These are phyloP conservation scores for Xylota segnis DNA, from an alignment of 2,888 invertebrate species.

Conservation along the genomic window DNA sequence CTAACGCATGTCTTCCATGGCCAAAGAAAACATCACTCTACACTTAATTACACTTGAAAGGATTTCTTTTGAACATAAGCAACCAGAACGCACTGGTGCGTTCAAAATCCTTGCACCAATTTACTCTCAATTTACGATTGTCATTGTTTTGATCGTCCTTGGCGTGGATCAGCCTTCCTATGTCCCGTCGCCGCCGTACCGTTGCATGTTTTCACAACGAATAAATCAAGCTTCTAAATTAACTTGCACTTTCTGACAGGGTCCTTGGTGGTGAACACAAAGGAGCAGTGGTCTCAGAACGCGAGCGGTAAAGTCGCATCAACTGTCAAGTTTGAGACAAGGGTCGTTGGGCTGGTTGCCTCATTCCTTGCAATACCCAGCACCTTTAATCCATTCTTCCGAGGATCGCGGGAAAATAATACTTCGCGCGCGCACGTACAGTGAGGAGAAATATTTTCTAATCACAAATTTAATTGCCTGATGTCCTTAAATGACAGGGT, in stretches of 20 bases:
- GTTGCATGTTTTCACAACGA: constrained; percentile 66
- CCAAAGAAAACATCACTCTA: constrained; percentile 59
- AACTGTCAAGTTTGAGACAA: constrained; percentile 72
- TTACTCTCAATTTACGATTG: constrained; percentile 72
- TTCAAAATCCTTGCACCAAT: constrained; percentile 71
- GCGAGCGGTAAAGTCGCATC: constrained; percentile 74
- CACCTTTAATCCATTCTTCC: constrained; percentile 56
- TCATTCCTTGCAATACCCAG: constrained; percentile 11
- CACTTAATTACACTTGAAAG: constrained; percentile 72
- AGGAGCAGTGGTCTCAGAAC: constrained; percentile 42
- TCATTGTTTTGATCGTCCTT: constrained; percentile 72
- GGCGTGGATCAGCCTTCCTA: constrained; percentile 18
- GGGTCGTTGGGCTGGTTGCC: constrained; percentile 66
- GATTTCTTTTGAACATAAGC: constrained; percentile 40
- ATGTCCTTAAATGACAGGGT: constrained; percentile 76
- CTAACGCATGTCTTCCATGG: constrained; percentile 26
- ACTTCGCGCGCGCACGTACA: constrained; percentile 29
- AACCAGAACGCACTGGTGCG: constrained; percentile 59
- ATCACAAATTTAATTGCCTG: constrained; percentile 77
- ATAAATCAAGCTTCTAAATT: constrained; percentile 77
- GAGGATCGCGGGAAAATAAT: constrained; percentile 67
- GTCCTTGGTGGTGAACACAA: constrained; percentile 57
- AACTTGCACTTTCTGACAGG: constrained; percentile 76
- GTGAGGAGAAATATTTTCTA: constrained; percentile 56
- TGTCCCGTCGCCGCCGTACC: constrained; percentile 18